Conservation (phyloP, 2,888 invertebrate genomes). For the Oegoconia quadripuncta region DNA sequence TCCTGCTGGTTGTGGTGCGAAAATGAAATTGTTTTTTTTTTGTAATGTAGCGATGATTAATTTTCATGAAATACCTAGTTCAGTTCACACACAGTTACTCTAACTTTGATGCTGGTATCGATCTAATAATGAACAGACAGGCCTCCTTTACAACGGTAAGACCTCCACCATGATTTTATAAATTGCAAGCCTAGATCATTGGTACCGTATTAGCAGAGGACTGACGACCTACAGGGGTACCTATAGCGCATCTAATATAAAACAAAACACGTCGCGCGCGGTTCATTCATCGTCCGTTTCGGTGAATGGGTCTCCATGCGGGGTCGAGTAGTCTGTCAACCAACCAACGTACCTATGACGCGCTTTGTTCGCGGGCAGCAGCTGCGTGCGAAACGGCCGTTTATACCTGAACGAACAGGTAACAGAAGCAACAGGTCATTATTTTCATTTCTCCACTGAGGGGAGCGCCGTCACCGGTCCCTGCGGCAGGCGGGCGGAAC, state of each 20-base stretch:
- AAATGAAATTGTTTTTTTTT: too few relatives aligned
- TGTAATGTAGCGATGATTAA: too few relatives aligned
- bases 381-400: conserved; percentile 65
- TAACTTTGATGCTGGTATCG: too few relatives aligned
- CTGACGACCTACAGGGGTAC: too few relatives aligned
- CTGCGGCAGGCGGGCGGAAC: conserved; percentile 3
- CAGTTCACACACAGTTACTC: too few relatives aligned
- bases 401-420: conserved; percentile 74
- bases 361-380: conserved; percentile 61
- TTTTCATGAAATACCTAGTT: too few relatives aligned
- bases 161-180: too few relatives aligned
- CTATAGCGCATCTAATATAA: conserved; percentile 30
- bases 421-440: conserved; percentile 76
- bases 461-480: conserved; percentile 52
- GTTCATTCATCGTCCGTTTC: conserved; percentile 56
- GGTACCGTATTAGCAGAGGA: too few relatives aligned
- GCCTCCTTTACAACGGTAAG: too few relatives aligned
- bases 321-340: conserved; percentile 29
- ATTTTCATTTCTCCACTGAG: conserved; percentile 62
- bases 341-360: conserved; percentile 42
- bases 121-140: too few relatives aligned
- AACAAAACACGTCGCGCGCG: conserved; percentile 53
- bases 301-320: conserved; percentile 52
- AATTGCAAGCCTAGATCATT: too few relatives aligned
- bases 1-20: too few relatives aligned